phyloP scores from a whole-genome alignment of 1,140 invertebrate species.

The Drosophila varians region DNA sequence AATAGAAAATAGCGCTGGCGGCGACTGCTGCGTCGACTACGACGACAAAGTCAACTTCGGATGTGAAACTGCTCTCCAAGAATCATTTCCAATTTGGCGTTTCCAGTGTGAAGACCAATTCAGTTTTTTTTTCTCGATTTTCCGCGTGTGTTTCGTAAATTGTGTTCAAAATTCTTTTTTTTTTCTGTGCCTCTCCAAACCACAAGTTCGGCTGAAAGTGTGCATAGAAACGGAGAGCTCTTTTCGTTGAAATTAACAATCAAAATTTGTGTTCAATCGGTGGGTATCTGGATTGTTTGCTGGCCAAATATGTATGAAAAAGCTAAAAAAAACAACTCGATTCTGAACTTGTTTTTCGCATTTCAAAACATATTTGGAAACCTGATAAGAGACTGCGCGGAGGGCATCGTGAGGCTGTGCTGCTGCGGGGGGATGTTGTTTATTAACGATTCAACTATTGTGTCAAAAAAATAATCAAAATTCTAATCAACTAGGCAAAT shows the following conservation, averaged over 20 bases:
- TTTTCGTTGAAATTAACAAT: background rate
- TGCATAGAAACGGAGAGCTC: too few relatives aligned
- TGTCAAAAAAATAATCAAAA: conserved; percentile 33
- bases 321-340: background rate
- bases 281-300: conserved; percentile 14
- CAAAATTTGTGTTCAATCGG: conserved; percentile 5
- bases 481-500: conserved; percentile 3
- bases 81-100: conserved; percentile 78
- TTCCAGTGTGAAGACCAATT: conserved; percentile 83
- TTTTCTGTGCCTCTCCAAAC: conserved; percentile 2
- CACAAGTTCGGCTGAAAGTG: background rate
- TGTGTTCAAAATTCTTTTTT: conserved; percentile 4
- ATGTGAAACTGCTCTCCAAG: conserved; percentile 25
- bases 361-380: conserved; percentile 33
- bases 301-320: background rate
- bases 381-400: conserved; percentile 22
- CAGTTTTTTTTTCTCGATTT: conserved; percentile 31
- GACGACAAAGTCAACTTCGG: conserved; percentile 28
- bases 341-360: conserved; percentile 47
- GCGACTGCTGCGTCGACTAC: conserved; percentile 8
- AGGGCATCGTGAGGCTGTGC: background rate
- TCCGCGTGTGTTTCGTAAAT: conserved; percentile 6
- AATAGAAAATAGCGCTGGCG: background rate
- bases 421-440: background rate
- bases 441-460: conserved; percentile 25